A percentile compares a stretch with the other conserved stretches of the same genome.
Conservation (phyloP, 1,140 invertebrate genomes). For the Calephelis nemesis region DNA sequence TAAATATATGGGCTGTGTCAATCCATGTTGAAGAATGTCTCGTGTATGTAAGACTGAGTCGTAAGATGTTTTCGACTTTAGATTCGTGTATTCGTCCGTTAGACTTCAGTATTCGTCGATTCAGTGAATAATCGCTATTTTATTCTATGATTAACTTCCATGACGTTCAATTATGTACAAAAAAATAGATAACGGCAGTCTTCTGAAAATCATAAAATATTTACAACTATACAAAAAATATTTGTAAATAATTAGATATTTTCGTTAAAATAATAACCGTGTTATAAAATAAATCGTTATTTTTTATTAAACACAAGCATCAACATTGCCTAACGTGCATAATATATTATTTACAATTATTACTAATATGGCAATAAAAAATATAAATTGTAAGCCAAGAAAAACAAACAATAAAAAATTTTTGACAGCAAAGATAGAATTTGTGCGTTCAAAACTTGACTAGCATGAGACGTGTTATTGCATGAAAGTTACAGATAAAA, state of each 20-base stretch:
- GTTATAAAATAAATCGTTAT: conserved; percentile 55
- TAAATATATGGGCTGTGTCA: conserved; percentile 62
- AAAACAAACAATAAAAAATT: conserved; percentile 50
- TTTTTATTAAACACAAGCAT: conserved; percentile 55
- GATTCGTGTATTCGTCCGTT: conserved; percentile 31
- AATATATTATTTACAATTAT: conserved; percentile 61
- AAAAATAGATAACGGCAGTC: conserved; percentile 66
- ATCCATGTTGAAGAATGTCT: conserved; percentile 70
- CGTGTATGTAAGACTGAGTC: conserved; percentile 36
- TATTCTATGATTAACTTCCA: conserved; percentile 43
- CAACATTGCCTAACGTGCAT: conserved; percentile 55
- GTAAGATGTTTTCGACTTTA: conserved; percentile 27
- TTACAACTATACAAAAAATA: conserved; percentile 66
- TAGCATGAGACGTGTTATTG: conserved; percentile 77
- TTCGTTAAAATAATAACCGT: conserved; percentile 57
- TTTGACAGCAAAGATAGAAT: conserved; percentile 52
- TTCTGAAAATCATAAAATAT: conserved; percentile 64
- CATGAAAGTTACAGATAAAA: conserved; percentile 58
- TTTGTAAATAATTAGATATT: conserved; percentile 67
- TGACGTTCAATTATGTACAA: conserved; percentile 53
- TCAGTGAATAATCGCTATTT: conserved; percentile 73
- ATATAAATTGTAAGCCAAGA: conserved; percentile 58
- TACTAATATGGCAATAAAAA: conserved; percentile 75
- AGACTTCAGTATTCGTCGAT: conserved; percentile 42
- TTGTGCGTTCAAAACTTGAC: conserved; percentile 72